Base-by-base conservation (phyloP, 2,888 invertebrate genomes). In the Hirtodrosophila duncani region DNA sequence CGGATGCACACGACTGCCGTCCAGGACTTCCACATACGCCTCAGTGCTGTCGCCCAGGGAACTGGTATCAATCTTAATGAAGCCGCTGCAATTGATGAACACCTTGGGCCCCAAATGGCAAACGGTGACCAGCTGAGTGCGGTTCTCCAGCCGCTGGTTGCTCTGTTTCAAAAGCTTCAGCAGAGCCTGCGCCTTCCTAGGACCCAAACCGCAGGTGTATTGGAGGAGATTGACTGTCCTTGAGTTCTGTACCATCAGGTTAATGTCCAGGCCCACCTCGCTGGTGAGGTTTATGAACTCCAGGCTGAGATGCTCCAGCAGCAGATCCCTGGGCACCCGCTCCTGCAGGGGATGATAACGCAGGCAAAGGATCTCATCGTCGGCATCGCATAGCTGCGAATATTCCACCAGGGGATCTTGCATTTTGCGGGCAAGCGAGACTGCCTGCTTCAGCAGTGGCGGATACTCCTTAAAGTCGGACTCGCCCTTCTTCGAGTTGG, bases 21-120 rank as follows among this genome's bases (percentile, higher is more conserved):
- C 99, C 41, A 99, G 88, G 1, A 98, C 97, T 88, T 98, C 94
- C 0, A 98, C 95, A 79, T 97, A 98, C 0, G 96, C 94, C 82
- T 98, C 97, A 0, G 97, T 97, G 83, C 95, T 93, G 79, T 98
- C 97, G 1, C 97, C 97, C 31, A 98, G 88, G 59, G 97, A 96
- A 82, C 94, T 96, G 0, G 98, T 98, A 81, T 99, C 99, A 62
- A 99, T 99, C 88, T 96, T 98, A 46, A 99, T 97, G 85, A 99
- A 99, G 16, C 99, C 99, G 5, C 99, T 98, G 88, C 98, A 98
- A 85, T 99, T 99, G 67, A 99, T 97, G 83, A 99, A 99, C 0
- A 99, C 97, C 88, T 97, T 97, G 0, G 98, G 98, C 0, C 99
- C 99, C 94, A 99, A 95, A 82, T 97, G 96, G 84, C 97, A 98